Percentiles rank a stretch among this genome's conserved stretches.
These are phyloP conservation scores for Octopus bimaculoides DNA, from an alignment of 1,140 invertebrate species.

Conservation along the genomic window DNA sequence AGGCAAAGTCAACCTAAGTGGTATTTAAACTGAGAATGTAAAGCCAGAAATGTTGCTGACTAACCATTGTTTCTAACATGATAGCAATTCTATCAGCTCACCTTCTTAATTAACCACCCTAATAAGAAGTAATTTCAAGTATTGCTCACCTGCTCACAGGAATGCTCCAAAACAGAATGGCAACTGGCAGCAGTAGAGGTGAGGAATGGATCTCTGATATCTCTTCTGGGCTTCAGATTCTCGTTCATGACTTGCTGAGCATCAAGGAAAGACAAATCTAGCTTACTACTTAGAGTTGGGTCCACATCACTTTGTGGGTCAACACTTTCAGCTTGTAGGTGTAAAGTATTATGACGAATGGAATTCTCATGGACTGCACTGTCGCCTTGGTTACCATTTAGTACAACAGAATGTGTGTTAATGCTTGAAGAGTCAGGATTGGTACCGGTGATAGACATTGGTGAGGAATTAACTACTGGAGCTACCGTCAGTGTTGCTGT, in stretches of 20 bases:
- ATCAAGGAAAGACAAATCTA: background rate
- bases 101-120: too few relatives aligned
- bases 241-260: background rate
- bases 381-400: background rate
- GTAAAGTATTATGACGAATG: background rate
- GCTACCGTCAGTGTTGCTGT: background rate
- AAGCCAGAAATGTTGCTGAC: too few relatives aligned
- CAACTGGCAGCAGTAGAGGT: background rate
- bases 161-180: background rate
- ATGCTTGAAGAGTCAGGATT: background rate
- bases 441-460: background rate
- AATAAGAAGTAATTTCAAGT: too few relatives aligned
- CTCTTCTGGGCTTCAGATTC: background rate
- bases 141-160: background rate
- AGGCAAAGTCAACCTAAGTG: too few relatives aligned
- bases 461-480: slow-evolving; percentile 11
- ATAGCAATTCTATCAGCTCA: too few relatives aligned
- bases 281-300: background rate
- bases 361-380: background rate
- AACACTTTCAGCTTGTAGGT: background rate
- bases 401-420: background rate
- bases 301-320: background rate
- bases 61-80: too few relatives aligned
- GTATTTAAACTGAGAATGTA: too few relatives aligned
- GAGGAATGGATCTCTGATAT: background rate